Evolutionary conservation across 2,113 vertebrate genomes (phyloP), one percentile per base, ranked within the genome.

Genomic region (Sceloporus undulatus): DNA sequence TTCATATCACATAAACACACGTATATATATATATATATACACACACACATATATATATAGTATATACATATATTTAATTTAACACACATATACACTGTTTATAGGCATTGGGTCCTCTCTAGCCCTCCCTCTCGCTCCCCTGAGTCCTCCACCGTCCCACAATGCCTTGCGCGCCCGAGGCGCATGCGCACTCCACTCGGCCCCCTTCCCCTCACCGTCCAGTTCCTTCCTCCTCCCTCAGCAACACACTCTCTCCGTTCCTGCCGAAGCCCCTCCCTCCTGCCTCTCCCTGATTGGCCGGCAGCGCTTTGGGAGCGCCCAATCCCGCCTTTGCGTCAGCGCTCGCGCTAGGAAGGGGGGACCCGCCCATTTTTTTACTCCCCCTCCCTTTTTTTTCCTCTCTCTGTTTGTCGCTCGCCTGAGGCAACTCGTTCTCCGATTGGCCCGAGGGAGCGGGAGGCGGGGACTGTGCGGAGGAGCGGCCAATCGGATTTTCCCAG

Each of bases 111-210:
- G 1, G 42, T 48, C 42, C 42, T 48, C 42, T 48, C 42, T 48
- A 48, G 42, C 42, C 42, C 11, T 19, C 13, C 29, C 48, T 56
- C 77, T 29, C 74, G 1, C 38, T 38, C 91, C 91, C 91, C 73
- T 52, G 75, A 34, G 27, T 80, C 91, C 87, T 85, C 90, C 94
- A 78, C 68, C 87, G 82, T 54, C 85, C 92, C 94, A 94, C 70
- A 91, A 89, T 92, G 74, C 92, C 59, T 14, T 14, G 59, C 3
- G 59, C 16, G 13, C 25, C 25, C 0, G 87, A 92, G 48, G 40
- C 56, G 29, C 83, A 75, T 54, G 52, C 89, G 76, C 82, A 13
- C 13, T 29, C 38, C 1, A 8, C 11, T 14, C 79, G 2, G 23
- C 3, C n/a, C 21, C 8, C 13, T 9, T n/a, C 23, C 62, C 29